A percentile compares a stretch with the other conserved stretches of the same genome.
phyloP scores from a whole-genome alignment of 2,888 invertebrate species.

The Drosophila nr. perissopoda region DNA sequence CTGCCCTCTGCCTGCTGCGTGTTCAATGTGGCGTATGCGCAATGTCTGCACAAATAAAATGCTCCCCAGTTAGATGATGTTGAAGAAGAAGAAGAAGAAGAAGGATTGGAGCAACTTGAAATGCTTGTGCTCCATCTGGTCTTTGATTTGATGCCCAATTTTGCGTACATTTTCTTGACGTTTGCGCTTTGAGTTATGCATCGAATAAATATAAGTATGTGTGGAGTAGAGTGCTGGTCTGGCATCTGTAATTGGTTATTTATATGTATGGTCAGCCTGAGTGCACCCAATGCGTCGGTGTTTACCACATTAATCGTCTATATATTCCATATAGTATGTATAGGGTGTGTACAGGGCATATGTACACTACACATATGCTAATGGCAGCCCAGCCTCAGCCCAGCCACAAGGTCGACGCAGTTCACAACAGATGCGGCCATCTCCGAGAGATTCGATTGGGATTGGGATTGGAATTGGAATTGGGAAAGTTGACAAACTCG shows the following conservation, averaged over 20 bases:
- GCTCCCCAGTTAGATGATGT: conserved; percentile 18
- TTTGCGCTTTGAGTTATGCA: conserved; percentile 40
- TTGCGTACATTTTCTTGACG: conserved; percentile 56
- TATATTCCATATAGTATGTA: not conserved
- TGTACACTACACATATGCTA: conserved; percentile 27
- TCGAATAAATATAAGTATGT: not conserved
- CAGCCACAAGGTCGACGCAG: conserved; percentile 49
- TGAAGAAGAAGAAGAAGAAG: not conserved
- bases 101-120: not conserved
- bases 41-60: conserved; percentile 55
- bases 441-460: not conserved
- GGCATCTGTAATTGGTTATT: conserved; percentile 53
- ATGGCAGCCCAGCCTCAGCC: conserved; percentile 36
- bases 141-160: conserved; percentile 33
- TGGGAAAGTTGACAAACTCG: conserved; percentile 16
- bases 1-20: conserved; percentile 26
- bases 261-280: conserved; percentile 42
- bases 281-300: conserved; percentile 32
- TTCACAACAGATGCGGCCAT: conserved; percentile 17
- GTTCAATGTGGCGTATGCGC: conserved; percentile 74
- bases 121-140: conserved; percentile 13
- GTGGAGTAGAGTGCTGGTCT: not conserved
- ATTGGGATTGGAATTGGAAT: not conserved
- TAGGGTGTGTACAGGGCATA: not conserved
- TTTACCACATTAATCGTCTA: conserved; percentile 44